Evolutionary conservation across 2,113 vertebrate genomes (phyloP), one percentile per base, ranked within the genome.

Genomic region (Gadus chalcogrammus): DNA sequence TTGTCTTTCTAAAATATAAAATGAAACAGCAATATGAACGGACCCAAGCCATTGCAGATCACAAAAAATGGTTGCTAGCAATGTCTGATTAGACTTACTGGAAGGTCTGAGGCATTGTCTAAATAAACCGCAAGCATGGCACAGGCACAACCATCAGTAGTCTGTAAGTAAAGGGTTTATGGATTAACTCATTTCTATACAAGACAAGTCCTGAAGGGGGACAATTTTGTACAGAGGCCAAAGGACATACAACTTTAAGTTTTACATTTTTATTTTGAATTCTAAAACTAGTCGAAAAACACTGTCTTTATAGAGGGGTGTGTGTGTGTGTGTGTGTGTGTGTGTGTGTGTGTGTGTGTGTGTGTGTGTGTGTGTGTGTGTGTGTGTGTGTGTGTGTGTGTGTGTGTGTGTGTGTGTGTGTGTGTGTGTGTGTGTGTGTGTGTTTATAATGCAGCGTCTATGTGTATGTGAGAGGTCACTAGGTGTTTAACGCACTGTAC

Each of bases 41-140:
- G 0, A 52, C 42, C 13, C 18, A 53, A 2, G 13, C 15, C 17
- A 22, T 3, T 1, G 52, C 20, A 38, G n/a, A 17, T 12, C 18
- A 16, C 35, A 35, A 13, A 13, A 48, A 48, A 13, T 13, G 42
- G 42, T 48, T 48, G 42, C 6, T 48, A 48, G 42, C 42, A 7
- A 48, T 48, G 42, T 48, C 42, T 48, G 42, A 48, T 7, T 2
- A 48, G 42, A 95, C 95, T 95, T 75, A 99, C 97, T 8, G 97
- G 95, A 55, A 99, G 87, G 77, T 95, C 94, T 68, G 94, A 94
- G 59, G 95, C 96, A 0, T 82, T 92, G 74, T 99, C 95, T 87
- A 99, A 88, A 88, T 97, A 99, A 59, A 99, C 92, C 3, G 95
- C 74, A 0, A 98, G 91, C 93, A 99, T 92, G 42, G 95, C 97